Evolutionary conservation across 2,113 vertebrate species (phyloP).

Genomic region (Syrmaticus mikado): DNA sequence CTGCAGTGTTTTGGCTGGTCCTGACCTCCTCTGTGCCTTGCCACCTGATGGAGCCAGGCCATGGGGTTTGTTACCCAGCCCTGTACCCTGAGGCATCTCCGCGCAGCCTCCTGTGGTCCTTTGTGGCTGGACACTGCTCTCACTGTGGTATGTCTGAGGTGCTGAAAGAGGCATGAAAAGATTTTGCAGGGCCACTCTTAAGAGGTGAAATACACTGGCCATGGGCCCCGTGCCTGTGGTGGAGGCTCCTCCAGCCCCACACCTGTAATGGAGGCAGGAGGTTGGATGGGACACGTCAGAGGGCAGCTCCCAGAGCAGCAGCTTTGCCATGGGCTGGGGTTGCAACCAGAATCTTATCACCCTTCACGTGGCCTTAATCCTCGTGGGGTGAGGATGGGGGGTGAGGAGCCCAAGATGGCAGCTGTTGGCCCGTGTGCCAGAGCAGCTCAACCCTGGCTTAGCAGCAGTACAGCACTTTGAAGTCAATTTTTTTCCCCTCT

Average conservation of each 20-base stretch:
- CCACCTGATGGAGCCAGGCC: not conserved
- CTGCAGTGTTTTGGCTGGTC: not conserved
- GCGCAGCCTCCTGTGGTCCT: not conserved
- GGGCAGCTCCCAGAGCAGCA: not conserved
- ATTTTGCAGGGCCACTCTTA: not conserved
- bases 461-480: not conserved
- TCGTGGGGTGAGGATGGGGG: accelerated
- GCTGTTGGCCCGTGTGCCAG: not conserved
- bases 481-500: not conserved
- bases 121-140: not conserved
- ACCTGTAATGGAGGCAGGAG: not conserved
- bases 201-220: accelerated
- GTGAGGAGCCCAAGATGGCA: not conserved
- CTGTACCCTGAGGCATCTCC: accelerated
- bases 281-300: conserved; percentile 21
- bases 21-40: not conserved
- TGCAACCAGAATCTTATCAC: accelerated
- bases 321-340: not conserved
- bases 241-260: not conserved
- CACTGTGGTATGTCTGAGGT: not conserved
- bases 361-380: not conserved
- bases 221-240: not conserved
- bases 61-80: accelerated
- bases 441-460: not conserved
- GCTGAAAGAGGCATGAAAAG: conserved; percentile 30